Evolutionary conservation across 2,113 vertebrate species (phyloP).

Genomic region (Tetrao urogallus): DNA sequence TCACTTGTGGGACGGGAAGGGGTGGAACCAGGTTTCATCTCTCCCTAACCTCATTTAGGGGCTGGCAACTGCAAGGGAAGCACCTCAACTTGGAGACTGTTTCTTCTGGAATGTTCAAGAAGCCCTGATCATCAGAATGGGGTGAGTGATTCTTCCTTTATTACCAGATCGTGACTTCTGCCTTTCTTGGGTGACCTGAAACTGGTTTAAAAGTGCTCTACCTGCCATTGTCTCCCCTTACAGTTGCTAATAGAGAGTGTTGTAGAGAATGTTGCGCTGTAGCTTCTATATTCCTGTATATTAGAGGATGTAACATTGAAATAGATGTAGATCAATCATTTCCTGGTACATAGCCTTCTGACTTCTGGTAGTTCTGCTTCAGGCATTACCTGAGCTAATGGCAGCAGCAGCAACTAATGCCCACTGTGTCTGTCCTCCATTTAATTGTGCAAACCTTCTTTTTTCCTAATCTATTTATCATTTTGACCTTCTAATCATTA

Average conservation of each 20-base stretch:
- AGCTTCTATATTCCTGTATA: neutral
- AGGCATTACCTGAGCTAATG: neutral
- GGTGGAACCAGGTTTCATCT: too few relatives aligned
- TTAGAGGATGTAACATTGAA: neutral
- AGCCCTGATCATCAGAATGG: too few relatives aligned
- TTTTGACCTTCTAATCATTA: neutral
- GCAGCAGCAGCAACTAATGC: neutral
- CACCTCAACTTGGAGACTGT: too few relatives aligned
- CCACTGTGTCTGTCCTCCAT: accelerated
- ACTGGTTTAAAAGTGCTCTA: too few relatives aligned
- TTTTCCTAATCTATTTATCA: neutral
- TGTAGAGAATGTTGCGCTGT: neutral
- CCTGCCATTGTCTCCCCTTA: too few relatives aligned
- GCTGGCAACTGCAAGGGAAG: too few relatives aligned
- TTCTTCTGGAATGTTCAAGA: too few relatives aligned
- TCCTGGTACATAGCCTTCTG: neutral
- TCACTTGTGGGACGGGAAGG: too few relatives aligned
- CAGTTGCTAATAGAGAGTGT: neutral
- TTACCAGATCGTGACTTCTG: too few relatives aligned
- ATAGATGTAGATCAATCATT: neutral
- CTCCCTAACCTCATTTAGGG: too few relatives aligned
- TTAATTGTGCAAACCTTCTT: neutral
- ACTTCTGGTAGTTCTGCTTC: neutral
- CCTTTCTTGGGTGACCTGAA: too few relatives aligned
- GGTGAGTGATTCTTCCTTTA: too few relatives aligned